phyloP scores from a whole-genome alignment of 1,140 invertebrate genomes.

The Oryzaephilus surinamensis region DNA sequence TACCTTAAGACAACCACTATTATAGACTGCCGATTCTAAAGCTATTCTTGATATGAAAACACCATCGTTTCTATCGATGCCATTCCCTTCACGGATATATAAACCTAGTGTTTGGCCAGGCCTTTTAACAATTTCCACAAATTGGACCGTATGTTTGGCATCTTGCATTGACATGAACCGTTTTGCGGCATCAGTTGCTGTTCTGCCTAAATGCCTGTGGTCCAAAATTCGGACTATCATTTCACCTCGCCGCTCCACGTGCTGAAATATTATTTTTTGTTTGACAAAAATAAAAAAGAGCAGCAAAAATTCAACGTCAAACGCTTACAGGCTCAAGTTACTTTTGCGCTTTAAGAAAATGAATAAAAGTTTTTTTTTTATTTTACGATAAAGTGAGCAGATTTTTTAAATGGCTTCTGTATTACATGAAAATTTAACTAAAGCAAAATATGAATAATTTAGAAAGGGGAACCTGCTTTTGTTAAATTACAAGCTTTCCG shows the following conservation, averaged over 20 bases:
- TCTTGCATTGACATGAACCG: slow-evolving; percentile 69
- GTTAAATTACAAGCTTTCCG: too few species aligned
- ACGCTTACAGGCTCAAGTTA: too few species aligned
- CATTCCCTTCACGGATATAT: slow-evolving; percentile 96
- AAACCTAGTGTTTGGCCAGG: slow-evolving; percentile 96
- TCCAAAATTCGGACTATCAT: slow-evolving; percentile 90
- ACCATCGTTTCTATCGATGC: slow-evolving; percentile 82
- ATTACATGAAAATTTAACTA: too few species aligned
- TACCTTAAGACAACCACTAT: slow-evolving; percentile 86
- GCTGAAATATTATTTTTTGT: slow-evolving; percentile 36
- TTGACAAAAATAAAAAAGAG: neutral
- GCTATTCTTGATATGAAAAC: slow-evolving; percentile 98
- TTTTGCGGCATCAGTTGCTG: slow-evolving; percentile 72
- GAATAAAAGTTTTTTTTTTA: too few species aligned
- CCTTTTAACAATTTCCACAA: slow-evolving; percentile 98
- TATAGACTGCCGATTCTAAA: slow-evolving; percentile 90
- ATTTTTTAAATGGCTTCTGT: too few species aligned
- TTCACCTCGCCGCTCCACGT: slow-evolving; percentile 82
- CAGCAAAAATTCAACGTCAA: neutral
- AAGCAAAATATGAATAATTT: too few species aligned
- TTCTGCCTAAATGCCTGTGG: slow-evolving; percentile 68
- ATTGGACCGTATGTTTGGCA: slow-evolving; percentile 72
- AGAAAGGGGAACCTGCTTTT: too few species aligned
- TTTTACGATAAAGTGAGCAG: too few species aligned
- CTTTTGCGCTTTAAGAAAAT: too few species aligned